These are phyloP conservation scores for Drosophila barbarae DNA, from an alignment of 2,888 invertebrate species.

Conservation along the genomic window DNA sequence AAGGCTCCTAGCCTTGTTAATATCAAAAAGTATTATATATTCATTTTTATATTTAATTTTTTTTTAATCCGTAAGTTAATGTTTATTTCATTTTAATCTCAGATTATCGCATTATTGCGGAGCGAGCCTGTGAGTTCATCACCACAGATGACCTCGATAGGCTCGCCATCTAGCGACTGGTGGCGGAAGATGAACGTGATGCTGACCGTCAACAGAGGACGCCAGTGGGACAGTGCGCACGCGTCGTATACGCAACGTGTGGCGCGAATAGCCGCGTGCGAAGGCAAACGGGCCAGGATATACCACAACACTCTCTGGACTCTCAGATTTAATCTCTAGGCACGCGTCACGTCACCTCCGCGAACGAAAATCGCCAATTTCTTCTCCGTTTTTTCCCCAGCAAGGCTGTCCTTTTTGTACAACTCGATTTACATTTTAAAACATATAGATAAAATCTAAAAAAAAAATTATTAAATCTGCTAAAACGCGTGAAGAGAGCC, in stretches of 20 bases:
- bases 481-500: neutral
- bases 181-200: neutral
- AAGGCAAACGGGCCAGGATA: conserved; percentile 28
- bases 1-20: neutral
- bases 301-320: conserved; percentile 45
- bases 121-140: conserved; percentile 56
- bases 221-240: conserved; percentile 30
- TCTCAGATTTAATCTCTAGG: conserved; percentile 47
- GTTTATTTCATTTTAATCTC: neutral
- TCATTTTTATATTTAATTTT: neutral
- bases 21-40: neutral
- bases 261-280: conserved; percentile 8
- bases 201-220: conserved; percentile 41
- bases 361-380: conserved; percentile 37
- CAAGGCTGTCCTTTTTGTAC: conserved; percentile 33
- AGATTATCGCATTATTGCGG: conserved; percentile 59
- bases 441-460: conserved; percentile 1
- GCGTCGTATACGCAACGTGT: conserved; percentile 40
- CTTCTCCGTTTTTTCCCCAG: conserved; percentile 28
- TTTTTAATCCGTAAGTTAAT: neutral
- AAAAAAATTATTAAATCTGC: neutral
- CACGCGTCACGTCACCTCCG: conserved; percentile 52
- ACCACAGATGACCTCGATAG: conserved; percentile 53
- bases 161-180: conserved; percentile 24
- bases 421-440: conserved; percentile 16